Evolutionary conservation across 2,888 invertebrate species (phyloP), one percentile per base, ranked within the genome.

Genomic region (Psylliodes chrysocephalus): DNA sequence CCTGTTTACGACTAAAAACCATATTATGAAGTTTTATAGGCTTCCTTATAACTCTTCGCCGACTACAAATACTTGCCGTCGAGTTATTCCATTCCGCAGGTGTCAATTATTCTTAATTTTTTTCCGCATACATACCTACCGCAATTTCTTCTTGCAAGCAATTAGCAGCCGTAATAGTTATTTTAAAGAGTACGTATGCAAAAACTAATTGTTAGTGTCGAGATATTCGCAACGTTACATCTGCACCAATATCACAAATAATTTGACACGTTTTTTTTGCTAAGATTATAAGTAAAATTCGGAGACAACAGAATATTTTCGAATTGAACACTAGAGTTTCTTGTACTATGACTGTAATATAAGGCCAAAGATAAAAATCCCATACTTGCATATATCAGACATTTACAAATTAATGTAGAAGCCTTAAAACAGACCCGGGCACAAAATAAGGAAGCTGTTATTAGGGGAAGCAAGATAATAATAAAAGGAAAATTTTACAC

Each of bases 91-190:
- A 17, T 42, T 42, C 42, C 49, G 49, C 49, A 49, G 49, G 49
- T 49, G 49, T 49, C 25, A 49, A 49, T 49, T 49, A 19, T 30
- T 30, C 30, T 28, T 14, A 49, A 49, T 14, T 49, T 49, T 28
- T 49, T 47, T 15, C 15, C 8, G 28, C 49, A 7, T 28, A 49
- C 49, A 42, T 42, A 49, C 49, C 49, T 49, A 49, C 49, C 30
- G 28, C 49, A 12, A 49, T 49, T 49, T 49, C 30, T 49, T 15
- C 30, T 49, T 30, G 49, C 49, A 25, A 12, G 49, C 30, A 49
- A 49, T 49, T 49, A 49, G 49, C 49, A 49, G 49, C 49, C 25
- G 12, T 49, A 49, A 25, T 49, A 49, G 30, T 49, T 25, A 49
- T 49, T 49, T 42, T 42, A 42, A 18, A 42, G 18, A 12, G 14